These are phyloP conservation scores for Sinhomidia bicolor DNA, from an alignment of 2,888 invertebrate genomes.

Conservation along the genomic window DNA sequence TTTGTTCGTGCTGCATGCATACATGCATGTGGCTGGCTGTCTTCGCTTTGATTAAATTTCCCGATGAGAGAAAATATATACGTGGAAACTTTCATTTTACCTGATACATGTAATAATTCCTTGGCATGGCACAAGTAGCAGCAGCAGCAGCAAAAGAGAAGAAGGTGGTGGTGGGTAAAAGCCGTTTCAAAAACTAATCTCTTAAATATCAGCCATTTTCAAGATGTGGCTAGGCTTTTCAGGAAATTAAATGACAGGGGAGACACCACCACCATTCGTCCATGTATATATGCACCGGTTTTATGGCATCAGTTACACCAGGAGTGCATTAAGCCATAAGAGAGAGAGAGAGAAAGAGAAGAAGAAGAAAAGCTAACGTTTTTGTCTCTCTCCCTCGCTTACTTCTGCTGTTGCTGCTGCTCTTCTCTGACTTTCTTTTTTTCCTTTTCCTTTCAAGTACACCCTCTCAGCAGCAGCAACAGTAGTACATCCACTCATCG, in stretches of 20 bases:
- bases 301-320: conserved; percentile 66
- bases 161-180: background rate
- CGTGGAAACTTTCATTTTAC: conserved; percentile 47
- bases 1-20: too few relatives aligned
- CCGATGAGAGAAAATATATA: conserved; percentile 29
- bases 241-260: conserved; percentile 67
- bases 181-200: conserved; percentile 60
- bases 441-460: conserved; percentile 32
- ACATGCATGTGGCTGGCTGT: too few relatives aligned
- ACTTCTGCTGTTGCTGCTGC: background rate
- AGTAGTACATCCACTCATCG: conserved; percentile 55
- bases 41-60: conserved; percentile 41
- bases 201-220: conserved; percentile 57
- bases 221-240: conserved; percentile 60
- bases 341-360: background rate
- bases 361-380: conserved; percentile 11
- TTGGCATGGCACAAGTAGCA: too few relatives aligned
- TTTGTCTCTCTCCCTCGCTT: conserved; percentile 1
- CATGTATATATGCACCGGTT: conserved; percentile 61
- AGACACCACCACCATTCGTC: conserved; percentile 53
- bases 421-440: background rate
- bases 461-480: conserved; percentile 41
- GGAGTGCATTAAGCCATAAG: conserved; percentile 62
- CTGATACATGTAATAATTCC: conserved; percentile 51
- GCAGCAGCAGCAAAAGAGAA: too few relatives aligned